phyloP scores from a whole-genome alignment of 2,888 invertebrate genomes.

The Acanthacorydalis orientalis region DNA sequence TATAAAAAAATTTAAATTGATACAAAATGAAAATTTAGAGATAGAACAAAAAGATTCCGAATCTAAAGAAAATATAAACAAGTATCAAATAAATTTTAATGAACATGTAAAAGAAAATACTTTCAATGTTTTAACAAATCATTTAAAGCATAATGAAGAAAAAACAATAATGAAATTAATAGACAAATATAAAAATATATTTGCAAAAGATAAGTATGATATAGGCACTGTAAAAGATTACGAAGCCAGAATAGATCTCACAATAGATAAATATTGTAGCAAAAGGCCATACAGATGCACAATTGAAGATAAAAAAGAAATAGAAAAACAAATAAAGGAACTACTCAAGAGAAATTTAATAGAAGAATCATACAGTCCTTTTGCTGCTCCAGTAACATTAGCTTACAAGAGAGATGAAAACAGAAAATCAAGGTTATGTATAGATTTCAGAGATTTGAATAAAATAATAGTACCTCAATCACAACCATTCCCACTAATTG shows the following conservation, averaged over 20 bases:
- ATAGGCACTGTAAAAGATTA: conserved; percentile 8
- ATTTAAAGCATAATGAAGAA: conserved; percentile 7
- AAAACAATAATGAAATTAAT: conserved; percentile 6
- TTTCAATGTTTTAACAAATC: conserved; percentile 8
- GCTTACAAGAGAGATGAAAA: conserved; percentile 12
- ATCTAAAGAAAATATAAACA: neutral
- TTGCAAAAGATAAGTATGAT: conserved; percentile 11
- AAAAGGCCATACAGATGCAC: conserved; percentile 6
- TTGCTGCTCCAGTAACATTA: conserved; percentile 7
- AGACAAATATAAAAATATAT: conserved; percentile 8
- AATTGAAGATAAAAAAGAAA: conserved; percentile 5
- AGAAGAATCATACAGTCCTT: conserved; percentile 8
- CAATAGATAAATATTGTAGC: conserved; percentile 7
- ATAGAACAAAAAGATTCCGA: neutral
- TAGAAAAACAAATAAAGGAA: conserved; percentile 6
- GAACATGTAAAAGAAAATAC: conserved; percentile 7
- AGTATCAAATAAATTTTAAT: conserved; percentile 8
- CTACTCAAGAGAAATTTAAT: conserved; percentile 5
- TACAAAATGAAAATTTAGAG: neutral
- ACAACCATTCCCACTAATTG: conserved; percentile 18
- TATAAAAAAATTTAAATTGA: neutral
- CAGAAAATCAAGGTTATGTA: conserved; percentile 15
- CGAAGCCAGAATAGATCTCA: conserved; percentile 10
- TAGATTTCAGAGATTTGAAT: conserved; percentile 17
- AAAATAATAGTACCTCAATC: conserved; percentile 17